Evolutionary conservation across 2,888 invertebrate genomes (phyloP).

Genomic region (Noctua janthe): DNA sequence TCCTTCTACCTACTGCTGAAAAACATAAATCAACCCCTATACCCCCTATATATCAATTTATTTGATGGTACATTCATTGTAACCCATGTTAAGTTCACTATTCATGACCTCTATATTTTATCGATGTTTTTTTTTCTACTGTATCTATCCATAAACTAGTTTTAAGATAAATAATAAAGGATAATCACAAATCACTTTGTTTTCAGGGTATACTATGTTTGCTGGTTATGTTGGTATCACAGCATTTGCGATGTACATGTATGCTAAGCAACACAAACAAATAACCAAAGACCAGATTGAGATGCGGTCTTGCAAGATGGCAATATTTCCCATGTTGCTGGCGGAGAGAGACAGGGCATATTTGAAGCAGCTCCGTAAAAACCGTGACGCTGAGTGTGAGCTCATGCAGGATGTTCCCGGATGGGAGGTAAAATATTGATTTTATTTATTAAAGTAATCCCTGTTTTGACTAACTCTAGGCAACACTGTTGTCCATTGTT

Average conservation of each 20-base stretch:
- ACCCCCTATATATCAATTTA: not conserved
- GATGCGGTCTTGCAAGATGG: slow-evolving; percentile 94
- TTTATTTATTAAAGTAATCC: not conserved
- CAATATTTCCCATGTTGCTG: slow-evolving; percentile 93
- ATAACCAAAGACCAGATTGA: slow-evolving; percentile 92
- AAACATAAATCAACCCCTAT: not conserved
- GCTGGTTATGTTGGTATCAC: slow-evolving; percentile 91
- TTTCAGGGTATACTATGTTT: slow-evolving; percentile 91
- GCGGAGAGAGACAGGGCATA: slow-evolving; percentile 97
- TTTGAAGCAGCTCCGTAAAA: slow-evolving; percentile 94
- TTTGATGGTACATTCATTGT: not conserved
- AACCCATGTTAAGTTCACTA: not conserved
- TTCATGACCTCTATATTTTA: slow-evolving; percentile 5
- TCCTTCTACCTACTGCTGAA: not conserved
- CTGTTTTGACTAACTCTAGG: not conserved
- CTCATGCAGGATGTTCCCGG: slow-evolving; percentile 97
- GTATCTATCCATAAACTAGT: not conserved
- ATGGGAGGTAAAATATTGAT: slow-evolving; percentile 92
- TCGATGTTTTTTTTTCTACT: not conserved
- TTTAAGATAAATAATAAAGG: not conserved
- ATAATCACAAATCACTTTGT: not conserved
- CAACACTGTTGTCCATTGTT: too few species aligned
- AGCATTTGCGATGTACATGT: slow-evolving; percentile 90
- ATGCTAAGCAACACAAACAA: slow-evolving; percentile 88
- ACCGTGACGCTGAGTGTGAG: slow-evolving; percentile 95